Base-by-base conservation (phyloP, 2,113 vertebrate species). In the Poecilia latipinna region DNA sequence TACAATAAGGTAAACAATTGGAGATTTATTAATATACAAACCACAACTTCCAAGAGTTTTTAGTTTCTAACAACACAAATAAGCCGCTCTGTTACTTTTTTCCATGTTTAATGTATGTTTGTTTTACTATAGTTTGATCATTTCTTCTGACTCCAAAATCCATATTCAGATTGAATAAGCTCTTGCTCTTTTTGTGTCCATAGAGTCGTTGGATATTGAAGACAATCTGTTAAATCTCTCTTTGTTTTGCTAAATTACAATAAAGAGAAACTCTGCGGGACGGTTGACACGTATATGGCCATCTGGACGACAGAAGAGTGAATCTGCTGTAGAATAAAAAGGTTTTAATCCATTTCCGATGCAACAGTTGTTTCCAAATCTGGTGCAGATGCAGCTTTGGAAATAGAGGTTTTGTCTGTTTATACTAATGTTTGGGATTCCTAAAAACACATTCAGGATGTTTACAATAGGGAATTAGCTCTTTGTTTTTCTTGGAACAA, bases 261-360 rank as follows among this genome's bases (percentile, higher is more conserved):
- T 12, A 22, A 4, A 15, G 61, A 42, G 28, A 69, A 63, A 24
- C 32, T 31, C 77, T 51, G 3, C 39, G 11, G 60, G 22, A 33
- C 12, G 54, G 39, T 68, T 32, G 66, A 70, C 8, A 32, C 51
- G 26, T 73, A 65, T 12, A 48, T 15, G 4, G 32, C 76, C 70
- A 72, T 48, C 39, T 67, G n/a, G 70, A 62, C 3, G 29, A 48
- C n/a, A 57, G 31, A 66, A 61, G 2, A 67, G 11, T 17, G 12
- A 66, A 31, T 66, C 28, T 12, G 7, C 37, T 24, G 31, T 19
- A 6, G 19, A 66, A 51, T 22, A 35, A 3, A 54, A 68, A 22
- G 13, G 8, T 33, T 70, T 61, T 72, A 72, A 78, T 65, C 76
- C 5, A 61, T 65, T 28, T 72, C 44, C 33, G 64, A 72, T 66